These are phyloP conservation scores for Heliconius himera DNA, from an alignment of 1,140 invertebrate species.

Conservation along the genomic window DNA sequence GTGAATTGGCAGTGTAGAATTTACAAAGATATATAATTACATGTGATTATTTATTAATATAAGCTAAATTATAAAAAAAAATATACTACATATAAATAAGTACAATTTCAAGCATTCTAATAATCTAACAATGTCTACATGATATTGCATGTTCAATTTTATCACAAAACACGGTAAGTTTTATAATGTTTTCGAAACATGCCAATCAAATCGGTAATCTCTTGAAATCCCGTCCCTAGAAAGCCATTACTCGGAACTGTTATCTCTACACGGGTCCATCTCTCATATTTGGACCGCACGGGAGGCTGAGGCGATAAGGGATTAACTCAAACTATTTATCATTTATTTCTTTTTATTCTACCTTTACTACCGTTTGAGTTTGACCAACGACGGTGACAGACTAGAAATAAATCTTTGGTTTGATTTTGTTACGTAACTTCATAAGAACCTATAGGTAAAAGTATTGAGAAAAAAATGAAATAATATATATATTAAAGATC, in stretches of 20 bases:
- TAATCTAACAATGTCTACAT: slow-evolving; percentile 15
- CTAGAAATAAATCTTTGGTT: slow-evolving; percentile 36
- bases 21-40: no score
- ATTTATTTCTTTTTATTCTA: slow-evolving; percentile 74
- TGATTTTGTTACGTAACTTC: slow-evolving; percentile 9
- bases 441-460: background rate
- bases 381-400: slow-evolving; percentile 40
- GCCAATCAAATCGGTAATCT: slow-evolving; percentile 49
- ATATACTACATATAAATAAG: background rate
- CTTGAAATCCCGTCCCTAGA: slow-evolving; percentile 50
- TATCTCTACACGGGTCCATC: slow-evolving; percentile 70
- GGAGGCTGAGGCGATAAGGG: slow-evolving; percentile 73
- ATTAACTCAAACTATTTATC: slow-evolving; percentile 79
- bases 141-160: slow-evolving; percentile 16
- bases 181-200: slow-evolving; percentile 41
- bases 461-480: background rate
- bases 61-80: background rate
- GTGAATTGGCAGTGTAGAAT: no score
- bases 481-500: background rate
- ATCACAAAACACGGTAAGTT: slow-evolving; percentile 27
- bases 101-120: background rate
- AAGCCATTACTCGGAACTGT: slow-evolving; percentile 74
- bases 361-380: slow-evolving; percentile 71
- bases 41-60: no score
- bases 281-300: slow-evolving; percentile 79